phyloP scores from a whole-genome alignment of 2,888 invertebrate genomes.

The Temnothorax ravouxi region DNA sequence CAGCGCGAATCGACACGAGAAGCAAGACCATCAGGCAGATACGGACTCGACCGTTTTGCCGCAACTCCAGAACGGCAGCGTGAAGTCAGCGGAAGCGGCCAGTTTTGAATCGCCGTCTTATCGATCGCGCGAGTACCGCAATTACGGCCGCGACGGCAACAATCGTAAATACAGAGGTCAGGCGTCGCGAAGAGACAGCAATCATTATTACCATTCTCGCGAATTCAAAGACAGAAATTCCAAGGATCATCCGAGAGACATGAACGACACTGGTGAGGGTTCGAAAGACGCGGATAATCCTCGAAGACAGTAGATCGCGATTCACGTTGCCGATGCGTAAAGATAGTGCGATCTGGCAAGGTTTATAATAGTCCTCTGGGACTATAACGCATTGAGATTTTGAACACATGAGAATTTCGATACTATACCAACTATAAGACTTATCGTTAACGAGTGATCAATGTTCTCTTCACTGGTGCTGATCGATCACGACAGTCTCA shows the following conservation, averaged over 20 bases:
- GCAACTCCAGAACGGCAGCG: constrained; percentile 80
- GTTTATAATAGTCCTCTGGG: constrained; percentile 8
- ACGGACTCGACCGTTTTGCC: constrained; percentile 80
- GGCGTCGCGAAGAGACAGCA: constrained; percentile 79
- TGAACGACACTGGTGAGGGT: constrained; percentile 59
- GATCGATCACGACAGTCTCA: constrained; percentile 54
- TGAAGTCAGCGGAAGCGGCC: constrained; percentile 71
- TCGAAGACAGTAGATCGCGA: constrained; percentile 61
- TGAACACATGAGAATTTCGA: constrained; percentile 19
- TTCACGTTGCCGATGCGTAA: constrained; percentile 11
- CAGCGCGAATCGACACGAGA: constrained; percentile 78
- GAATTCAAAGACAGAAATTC: constrained; percentile 69
- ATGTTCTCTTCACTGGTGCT: constrained; percentile 66
- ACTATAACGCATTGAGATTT: neutral
- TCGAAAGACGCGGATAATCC: constrained; percentile 63
- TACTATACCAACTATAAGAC: constrained; percentile 57
- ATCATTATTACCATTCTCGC: constrained; percentile 71
- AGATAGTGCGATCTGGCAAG: neutral
- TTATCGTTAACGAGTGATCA: constrained; percentile 62
- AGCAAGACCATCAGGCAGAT: constrained; percentile 76
- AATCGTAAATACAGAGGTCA: constrained; percentile 82
- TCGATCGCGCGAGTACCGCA: constrained; percentile 79
- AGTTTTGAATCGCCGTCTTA: constrained; percentile 78
- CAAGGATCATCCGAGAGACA: constrained; percentile 67
- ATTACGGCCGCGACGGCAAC: constrained; percentile 80